A percentile compares a stretch with the other conserved stretches of the same genome.
Conservation (phyloP, 2,797 vertebrate genomes). For the Micrastur ruficollis region DNA sequence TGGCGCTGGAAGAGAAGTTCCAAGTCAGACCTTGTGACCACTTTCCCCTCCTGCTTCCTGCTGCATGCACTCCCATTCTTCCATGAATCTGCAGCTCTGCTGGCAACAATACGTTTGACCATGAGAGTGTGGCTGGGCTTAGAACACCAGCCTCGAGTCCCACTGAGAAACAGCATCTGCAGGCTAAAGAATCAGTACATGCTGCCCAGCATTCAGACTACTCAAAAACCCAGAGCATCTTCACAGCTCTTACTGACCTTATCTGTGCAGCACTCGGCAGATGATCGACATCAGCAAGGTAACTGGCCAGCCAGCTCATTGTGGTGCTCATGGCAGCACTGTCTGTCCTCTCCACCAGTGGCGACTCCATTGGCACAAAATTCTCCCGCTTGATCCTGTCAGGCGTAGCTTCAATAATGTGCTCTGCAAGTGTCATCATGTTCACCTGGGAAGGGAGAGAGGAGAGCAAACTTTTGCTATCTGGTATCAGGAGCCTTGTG, state of each 20-base stretch:
- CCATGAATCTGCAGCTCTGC: background rate
- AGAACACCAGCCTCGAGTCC: background rate
- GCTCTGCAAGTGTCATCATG: slow-evolving; percentile 98
- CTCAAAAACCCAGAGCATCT: background rate
- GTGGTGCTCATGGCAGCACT: slow-evolving; percentile 88
- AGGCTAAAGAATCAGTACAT: background rate
- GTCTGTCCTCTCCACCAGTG: slow-evolving; percentile 79
- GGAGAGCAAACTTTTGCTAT: background rate
- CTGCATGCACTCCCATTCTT: background rate
- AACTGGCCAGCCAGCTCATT: slow-evolving; percentile 99
- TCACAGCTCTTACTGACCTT: slow-evolving; percentile 76
- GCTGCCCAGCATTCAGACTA: background rate
- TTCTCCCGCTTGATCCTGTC: slow-evolving; percentile 97
- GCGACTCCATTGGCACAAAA: slow-evolving; percentile 84
- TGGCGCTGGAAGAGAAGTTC: background rate
- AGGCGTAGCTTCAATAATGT: slow-evolving; percentile 97
- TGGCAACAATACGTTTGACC: accelerated
- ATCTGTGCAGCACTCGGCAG: slow-evolving; percentile 92
- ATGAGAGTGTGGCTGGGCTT: background rate
- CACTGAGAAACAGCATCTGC: background rate
- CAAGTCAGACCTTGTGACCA: background rate
- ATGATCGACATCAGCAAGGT: slow-evolving; percentile 94
- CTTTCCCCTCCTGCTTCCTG: background rate
- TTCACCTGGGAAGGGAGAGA: slow-evolving; percentile 79
- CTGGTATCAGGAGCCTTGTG: background rate